These are phyloP conservation scores for Neodiprion fabricii DNA, from an alignment of 1,140 invertebrate species.

Conservation along the genomic window DNA sequence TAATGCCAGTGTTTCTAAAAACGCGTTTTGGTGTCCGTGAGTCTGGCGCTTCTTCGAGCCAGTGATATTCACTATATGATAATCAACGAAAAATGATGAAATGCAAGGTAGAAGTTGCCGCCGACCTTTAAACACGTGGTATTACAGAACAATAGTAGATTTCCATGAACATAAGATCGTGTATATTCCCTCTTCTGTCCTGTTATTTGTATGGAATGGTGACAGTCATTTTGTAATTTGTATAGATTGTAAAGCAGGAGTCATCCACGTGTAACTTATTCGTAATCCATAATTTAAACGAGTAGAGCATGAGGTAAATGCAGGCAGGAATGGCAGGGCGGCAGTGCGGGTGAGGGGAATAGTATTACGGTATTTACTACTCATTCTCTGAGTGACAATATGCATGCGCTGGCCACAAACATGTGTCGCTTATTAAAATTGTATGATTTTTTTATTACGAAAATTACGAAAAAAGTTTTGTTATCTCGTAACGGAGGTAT, in stretches of 20 bases:
- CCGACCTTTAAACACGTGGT: background rate
- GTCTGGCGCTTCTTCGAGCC: background rate
- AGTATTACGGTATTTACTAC: slow-evolving; percentile 2
- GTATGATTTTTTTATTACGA: background rate
- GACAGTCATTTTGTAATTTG: slow-evolving; percentile 2
- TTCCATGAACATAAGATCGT: background rate
- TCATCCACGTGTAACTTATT: background rate
- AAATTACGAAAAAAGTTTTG: background rate
- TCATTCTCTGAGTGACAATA: slow-evolving; percentile 11
- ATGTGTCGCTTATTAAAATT: slow-evolving; percentile 18
- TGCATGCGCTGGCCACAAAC: slow-evolving; percentile 24
- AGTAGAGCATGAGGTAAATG: background rate
- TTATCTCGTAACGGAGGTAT: background rate
- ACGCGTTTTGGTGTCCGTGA: slow-evolving; percentile 15
- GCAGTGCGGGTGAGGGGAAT: slow-evolving; percentile 14
- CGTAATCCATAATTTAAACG: slow-evolving; percentile 3
- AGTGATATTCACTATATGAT: background rate
- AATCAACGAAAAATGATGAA: slow-evolving; percentile 10
- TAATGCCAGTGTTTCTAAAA: background rate
- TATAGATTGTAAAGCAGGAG: background rate
- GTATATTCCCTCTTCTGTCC: background rate
- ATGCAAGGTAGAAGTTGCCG: background rate
- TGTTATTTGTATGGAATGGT: background rate
- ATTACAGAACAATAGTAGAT: background rate
- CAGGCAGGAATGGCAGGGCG: slow-evolving; percentile 12